phyloP scores from a whole-genome alignment of 2,888 invertebrate genomes.

The Oeneis ivallda region DNA sequence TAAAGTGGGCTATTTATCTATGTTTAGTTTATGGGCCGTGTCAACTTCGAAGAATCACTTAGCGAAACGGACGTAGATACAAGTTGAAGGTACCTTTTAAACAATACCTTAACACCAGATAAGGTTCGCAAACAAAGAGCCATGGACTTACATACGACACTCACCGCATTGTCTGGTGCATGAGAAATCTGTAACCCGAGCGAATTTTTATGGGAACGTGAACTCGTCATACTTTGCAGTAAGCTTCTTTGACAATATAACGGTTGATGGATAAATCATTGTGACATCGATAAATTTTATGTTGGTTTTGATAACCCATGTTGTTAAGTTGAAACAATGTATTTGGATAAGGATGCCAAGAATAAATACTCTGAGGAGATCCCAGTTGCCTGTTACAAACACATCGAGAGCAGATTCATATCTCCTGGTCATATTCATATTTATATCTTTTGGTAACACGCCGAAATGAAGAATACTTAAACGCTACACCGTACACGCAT shows the following conservation, averaged over 20 bases:
- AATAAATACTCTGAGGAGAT: no score
- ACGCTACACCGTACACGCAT: no score
- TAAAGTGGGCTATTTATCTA: neutral
- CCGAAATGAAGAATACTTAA: no score
- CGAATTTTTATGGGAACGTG: slow-evolving; percentile 42
- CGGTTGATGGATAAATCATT: neutral
- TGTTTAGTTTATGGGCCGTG: slow-evolving; percentile 4
- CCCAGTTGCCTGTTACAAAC: no score
- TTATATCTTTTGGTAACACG: no score
- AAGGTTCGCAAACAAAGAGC: slow-evolving; percentile 32
- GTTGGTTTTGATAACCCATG: neutral
- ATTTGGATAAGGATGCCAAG: no score
- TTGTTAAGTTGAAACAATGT: no score
- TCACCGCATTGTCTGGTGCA: slow-evolving; percentile 45
- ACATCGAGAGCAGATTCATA: no score
- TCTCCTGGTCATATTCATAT: no score
- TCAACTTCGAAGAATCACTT: slow-evolving; percentile 20
- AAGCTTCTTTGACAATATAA: slow-evolving; percentile 3
- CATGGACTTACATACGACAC: slow-evolving; percentile 34
- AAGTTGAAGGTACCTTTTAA: slow-evolving; percentile 25
- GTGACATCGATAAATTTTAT: neutral
- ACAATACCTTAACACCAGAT: slow-evolving; percentile 27
- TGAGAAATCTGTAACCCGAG: slow-evolving; percentile 46
- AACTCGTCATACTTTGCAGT: slow-evolving; percentile 28
- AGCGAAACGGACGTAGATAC: slow-evolving; percentile 20